Evolutionary conservation across 1,140 invertebrate genomes (phyloP).

Genomic region (Globodera rostochiensis): DNA sequence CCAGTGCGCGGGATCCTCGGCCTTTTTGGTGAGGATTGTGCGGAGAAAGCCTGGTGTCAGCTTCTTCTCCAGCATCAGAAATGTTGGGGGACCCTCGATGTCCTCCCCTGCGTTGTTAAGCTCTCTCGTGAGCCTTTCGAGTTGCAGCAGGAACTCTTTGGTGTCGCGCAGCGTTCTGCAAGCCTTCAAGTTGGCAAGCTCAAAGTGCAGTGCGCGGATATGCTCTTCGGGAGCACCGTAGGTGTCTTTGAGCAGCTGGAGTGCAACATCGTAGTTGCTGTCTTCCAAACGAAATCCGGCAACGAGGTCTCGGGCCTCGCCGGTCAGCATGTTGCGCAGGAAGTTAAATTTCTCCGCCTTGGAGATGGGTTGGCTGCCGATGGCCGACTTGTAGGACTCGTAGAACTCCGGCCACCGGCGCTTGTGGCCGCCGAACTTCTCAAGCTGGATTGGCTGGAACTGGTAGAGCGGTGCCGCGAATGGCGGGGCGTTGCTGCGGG

Average conservation of each 20-base stretch:
- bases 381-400: neutral
- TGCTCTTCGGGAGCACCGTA: neutral
- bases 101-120: slow-evolving; percentile 3
- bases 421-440: neutral
- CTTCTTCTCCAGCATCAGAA: neutral
- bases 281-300: neutral
- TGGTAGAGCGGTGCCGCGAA: neutral
- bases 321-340: too few species aligned
- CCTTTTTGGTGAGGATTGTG: neutral
- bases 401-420: neutral
- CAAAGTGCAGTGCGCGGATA: neutral
- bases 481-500: neutral
- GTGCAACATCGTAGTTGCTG: neutral
- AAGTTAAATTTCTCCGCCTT: neutral
- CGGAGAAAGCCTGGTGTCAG: neutral
- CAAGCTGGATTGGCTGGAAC: neutral
- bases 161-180: neutral
- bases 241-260: neutral
- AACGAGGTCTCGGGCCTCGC: neutral
- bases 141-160: neutral
- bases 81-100: neutral
- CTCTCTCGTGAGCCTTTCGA: neutral
- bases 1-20: neutral
- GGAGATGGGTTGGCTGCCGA: neutral
- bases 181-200: neutral